Evolutionary conservation across 2,888 invertebrate species (phyloP).

Genomic region (Nematopogon swammerdamellus): DNA sequence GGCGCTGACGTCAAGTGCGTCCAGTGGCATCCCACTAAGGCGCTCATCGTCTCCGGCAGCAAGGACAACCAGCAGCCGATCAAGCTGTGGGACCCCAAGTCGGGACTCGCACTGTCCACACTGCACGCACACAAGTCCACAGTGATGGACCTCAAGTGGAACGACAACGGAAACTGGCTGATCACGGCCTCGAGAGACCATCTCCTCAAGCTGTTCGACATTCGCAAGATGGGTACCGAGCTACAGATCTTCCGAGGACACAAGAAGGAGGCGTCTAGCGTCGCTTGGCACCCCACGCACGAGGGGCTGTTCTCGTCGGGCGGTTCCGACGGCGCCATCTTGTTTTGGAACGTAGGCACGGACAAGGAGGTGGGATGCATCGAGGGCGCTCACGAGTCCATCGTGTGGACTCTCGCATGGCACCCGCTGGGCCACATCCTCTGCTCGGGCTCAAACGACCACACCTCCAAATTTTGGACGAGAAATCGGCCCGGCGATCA

Average conservation of each 20-base stretch:
- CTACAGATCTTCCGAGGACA: constrained; percentile 97
- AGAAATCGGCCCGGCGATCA: constrained; percentile 96
- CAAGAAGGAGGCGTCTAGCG: constrained; percentile 96
- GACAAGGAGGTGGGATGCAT: constrained; percentile 98
- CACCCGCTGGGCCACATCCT: constrained; percentile 98
- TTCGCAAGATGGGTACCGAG: constrained; percentile 93
- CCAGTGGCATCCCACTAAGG: constrained; percentile 99
- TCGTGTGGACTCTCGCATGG: constrained; percentile 99
- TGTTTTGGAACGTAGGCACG: constrained; percentile 98
- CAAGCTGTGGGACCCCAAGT: constrained; percentile 98
- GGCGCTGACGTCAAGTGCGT: constrained; percentile 99
- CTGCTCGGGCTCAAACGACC: constrained; percentile 99
- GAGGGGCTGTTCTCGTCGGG: constrained; percentile 97
- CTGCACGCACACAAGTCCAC: constrained; percentile 99
- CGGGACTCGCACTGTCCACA: constrained; percentile 91
- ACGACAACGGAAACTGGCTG: constrained; percentile 98
- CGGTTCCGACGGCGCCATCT: constrained; percentile 96
- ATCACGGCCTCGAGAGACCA: constrained; percentile 98
- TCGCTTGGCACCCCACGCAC: constrained; percentile 98
- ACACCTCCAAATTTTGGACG: constrained; percentile 99
- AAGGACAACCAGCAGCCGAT: constrained; percentile 99
- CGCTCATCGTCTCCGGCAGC: constrained; percentile 95
- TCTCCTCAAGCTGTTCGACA: constrained; percentile 94
- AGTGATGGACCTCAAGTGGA: constrained; percentile 99
- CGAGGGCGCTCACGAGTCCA: constrained; percentile 98